Percentiles rank a stretch among this genome's conserved stretches.
Conservation (phyloP, 2,797 vertebrate species). For the Enoplosus armatus region DNA sequence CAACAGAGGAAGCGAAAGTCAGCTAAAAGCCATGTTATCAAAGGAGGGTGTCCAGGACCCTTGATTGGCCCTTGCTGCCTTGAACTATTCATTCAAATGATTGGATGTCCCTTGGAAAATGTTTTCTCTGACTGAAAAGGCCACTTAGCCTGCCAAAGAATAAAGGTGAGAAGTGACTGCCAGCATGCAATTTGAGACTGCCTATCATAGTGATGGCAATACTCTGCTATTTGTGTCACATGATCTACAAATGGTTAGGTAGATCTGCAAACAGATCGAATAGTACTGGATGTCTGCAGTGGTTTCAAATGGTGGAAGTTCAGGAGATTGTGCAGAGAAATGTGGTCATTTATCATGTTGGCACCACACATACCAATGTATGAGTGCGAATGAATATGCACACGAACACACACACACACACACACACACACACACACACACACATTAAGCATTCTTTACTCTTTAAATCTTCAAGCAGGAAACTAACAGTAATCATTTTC, state of each 20-base stretch:
- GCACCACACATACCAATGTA: background rate
- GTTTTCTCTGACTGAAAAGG: conserved; percentile 57
- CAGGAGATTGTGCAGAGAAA: background rate
- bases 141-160: conserved; percentile 52
- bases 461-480: conserved; percentile 5
- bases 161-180: conserved; percentile 41
- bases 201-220: conserved; percentile 34
- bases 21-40: conserved; percentile 4
- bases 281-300: background rate
- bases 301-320: conserved; percentile 6
- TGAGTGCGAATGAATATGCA: background rate
- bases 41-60: background rate
- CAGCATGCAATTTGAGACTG: conserved; percentile 45
- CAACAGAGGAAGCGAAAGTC: conserved; percentile 14
- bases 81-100: conserved; percentile 48
- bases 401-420: background rate
- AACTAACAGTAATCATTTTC: background rate
- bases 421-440: background rate
- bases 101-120: conserved; percentile 53
- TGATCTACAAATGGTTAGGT: conserved; percentile 30
- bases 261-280: conserved; percentile 20
- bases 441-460: background rate
- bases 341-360: conserved; percentile 13
- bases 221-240: conserved; percentile 32
- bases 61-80: conserved; percentile 35